Conservation (phyloP, 2,797 vertebrate species). For the Capromys pilorides region DNA sequence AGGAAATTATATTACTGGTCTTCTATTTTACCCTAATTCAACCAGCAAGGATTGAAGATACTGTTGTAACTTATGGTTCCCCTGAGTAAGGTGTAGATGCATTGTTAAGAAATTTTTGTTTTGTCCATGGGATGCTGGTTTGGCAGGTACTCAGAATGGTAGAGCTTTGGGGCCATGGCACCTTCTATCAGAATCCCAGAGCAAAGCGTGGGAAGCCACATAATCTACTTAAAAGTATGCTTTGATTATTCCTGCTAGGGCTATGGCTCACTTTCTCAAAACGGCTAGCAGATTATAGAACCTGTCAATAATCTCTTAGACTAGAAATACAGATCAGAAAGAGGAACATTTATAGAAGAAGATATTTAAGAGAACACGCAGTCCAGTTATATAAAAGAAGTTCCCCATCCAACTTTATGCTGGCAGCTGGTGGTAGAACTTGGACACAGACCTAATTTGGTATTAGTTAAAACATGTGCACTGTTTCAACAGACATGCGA, state of each 20-base stretch:
- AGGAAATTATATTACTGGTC: too few relatives aligned
- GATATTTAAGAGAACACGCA: background rate
- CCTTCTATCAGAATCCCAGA: background rate
- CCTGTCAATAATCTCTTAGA: background rate
- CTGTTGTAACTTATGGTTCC: background rate
- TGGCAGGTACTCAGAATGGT: background rate
- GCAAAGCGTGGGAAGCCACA: background rate
- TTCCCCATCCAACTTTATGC: background rate
- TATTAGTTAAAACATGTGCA: background rate
- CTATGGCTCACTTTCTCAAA: background rate
- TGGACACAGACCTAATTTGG: background rate
- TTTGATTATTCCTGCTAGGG: background rate
- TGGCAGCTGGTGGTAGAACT: background rate
- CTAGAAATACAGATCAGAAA: background rate
- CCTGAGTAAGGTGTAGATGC: too few relatives aligned
- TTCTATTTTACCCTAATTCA: background rate
- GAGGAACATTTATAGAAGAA: background rate
- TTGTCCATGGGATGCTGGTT: background rate
- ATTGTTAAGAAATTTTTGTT: background rate
- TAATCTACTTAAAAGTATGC: background rate
- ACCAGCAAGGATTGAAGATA: background rate
- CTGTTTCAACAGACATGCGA: background rate
- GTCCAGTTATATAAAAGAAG: background rate
- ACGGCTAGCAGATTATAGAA: background rate
- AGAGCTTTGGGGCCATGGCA: background rate